Conservation (phyloP, 2,888 invertebrate genomes). For the Metellina segmentata region DNA sequence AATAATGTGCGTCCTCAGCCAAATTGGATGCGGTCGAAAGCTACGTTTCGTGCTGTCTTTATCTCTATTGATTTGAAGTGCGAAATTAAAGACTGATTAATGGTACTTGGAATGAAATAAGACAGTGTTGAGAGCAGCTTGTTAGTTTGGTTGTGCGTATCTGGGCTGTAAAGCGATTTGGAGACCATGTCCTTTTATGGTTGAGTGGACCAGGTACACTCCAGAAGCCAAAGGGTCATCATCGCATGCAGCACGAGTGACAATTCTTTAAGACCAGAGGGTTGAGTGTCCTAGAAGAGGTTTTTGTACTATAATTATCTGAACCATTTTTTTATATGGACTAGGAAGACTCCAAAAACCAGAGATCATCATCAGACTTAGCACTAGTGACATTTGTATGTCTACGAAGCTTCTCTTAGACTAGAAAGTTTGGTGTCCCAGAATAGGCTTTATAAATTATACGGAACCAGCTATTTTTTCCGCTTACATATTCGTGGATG, state of each 20-base stretch:
- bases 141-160: too few relatives aligned
- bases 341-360: too few relatives aligned
- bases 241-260: too few relatives aligned
- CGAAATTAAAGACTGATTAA: neutral
- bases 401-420: too few relatives aligned
- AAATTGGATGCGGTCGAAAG: too few relatives aligned
- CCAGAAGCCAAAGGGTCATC: too few relatives aligned
- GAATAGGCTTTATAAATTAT: slow-evolving; percentile 29
- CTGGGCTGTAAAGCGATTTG: neutral
- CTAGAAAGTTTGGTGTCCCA: slow-evolving; percentile 12
- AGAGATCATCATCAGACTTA: too few relatives aligned
- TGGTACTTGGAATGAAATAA: neutral
- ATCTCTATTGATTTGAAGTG: neutral
- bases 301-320: too few relatives aligned
- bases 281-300: too few relatives aligned
- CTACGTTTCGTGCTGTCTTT: neutral
- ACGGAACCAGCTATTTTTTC: neutral
- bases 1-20: neutral
- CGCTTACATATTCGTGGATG: neutral
- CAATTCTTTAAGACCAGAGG: too few relatives aligned
- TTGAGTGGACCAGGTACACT: neutral
- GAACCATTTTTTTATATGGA: too few relatives aligned
- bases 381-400: too few relatives aligned
- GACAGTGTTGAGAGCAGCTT: neutral
- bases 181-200: neutral